Conservation (phyloP, 2,113 vertebrate genomes). For the Grammomys dolichurus region DNA sequence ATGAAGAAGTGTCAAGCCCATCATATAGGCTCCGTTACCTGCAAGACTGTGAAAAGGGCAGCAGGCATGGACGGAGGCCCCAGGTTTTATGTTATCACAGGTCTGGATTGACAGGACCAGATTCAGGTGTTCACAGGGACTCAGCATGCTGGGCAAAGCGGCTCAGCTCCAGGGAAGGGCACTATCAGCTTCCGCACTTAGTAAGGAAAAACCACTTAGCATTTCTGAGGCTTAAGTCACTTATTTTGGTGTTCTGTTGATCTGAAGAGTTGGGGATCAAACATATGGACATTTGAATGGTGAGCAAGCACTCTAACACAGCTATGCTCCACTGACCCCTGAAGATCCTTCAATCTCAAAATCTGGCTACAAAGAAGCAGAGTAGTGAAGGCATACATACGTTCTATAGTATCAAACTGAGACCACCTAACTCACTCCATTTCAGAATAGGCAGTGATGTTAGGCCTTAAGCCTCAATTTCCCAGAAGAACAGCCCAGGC, state of each 20-base stretch:
- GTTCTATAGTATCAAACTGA: background rate
- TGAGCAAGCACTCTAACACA: background rate
- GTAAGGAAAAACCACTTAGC: background rate
- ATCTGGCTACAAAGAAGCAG: background rate
- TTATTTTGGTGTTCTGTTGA: background rate
- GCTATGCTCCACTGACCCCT: background rate
- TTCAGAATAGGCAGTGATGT: too few species aligned
- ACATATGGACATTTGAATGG: background rate
- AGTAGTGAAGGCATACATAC: background rate
- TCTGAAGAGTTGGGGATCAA: background rate
- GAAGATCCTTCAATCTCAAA: background rate
- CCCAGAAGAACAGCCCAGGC: too few species aligned
- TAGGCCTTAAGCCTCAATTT: too few species aligned
- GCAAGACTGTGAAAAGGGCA: background rate
- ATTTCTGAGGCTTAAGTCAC: background rate
- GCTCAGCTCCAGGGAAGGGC: background rate
- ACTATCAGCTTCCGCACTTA: background rate
- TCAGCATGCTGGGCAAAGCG: background rate
- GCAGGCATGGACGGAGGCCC: rapidly evolving
- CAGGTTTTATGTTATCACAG: background rate
- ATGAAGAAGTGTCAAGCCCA: too few species aligned
- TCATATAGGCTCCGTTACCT: background rate
- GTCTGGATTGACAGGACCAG: background rate
- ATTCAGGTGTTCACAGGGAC: too few species aligned
- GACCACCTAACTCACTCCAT: too few species aligned